Conservation (phyloP, 2,888 invertebrate species). For the Catonia carolina region DNA sequence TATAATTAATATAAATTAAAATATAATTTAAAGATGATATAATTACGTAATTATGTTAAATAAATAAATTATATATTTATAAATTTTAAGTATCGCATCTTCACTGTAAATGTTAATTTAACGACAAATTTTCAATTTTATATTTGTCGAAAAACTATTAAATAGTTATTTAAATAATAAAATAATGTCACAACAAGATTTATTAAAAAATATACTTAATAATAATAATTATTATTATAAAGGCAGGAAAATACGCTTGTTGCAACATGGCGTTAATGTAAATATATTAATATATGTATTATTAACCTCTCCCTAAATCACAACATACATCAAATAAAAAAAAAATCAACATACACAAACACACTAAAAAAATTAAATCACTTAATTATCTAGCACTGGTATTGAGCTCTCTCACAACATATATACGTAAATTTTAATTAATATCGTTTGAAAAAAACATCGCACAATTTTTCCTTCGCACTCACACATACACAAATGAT, state of each 20-base stretch:
- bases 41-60: not conserved
- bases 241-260: not conserved
- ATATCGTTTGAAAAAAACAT: not conserved
- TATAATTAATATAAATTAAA: too few species aligned
- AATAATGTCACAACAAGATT: not conserved
- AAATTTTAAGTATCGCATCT: slow-evolving; percentile 35
- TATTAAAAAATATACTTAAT: too few species aligned
- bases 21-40: slow-evolving; percentile 5
- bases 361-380: too few species aligned
- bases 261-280: not conserved
- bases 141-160: slow-evolving; percentile 4
- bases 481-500: slow-evolving; percentile 4
- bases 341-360: too few species aligned
- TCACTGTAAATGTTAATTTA: slow-evolving; percentile 32
- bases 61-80: not conserved
- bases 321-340: too few species aligned
- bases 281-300: too few species aligned
- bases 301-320: too few species aligned
- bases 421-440: not conserved
- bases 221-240: too few species aligned
- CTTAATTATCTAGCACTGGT: too few species aligned
- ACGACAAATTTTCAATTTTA: slow-evolving; percentile 11
- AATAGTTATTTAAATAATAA: not conserved
- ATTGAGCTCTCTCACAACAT: not conserved
- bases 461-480: not conserved